A percentile compares a stretch with the other conserved stretches of the same genome.
These are phyloP conservation scores for Craseonycteris thonglongyai DNA, from an alignment of 2,113 vertebrate genomes.

Conservation along the genomic window DNA sequence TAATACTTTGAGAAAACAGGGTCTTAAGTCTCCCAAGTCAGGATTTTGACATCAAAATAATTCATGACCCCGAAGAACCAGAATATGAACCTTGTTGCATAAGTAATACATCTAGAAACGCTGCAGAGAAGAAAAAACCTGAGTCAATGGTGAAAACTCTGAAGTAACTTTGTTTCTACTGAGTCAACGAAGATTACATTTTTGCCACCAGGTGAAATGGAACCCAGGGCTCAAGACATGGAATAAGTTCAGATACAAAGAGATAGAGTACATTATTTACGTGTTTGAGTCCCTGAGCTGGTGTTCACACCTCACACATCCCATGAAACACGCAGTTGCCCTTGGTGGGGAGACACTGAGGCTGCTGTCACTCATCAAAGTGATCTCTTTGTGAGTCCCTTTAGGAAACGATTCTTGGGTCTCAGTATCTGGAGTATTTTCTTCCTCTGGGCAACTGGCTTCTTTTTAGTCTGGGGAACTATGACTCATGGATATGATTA, in stretches of 20 bases:
- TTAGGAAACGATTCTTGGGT: background rate
- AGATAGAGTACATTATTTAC: background rate
- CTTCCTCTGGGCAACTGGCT: background rate
- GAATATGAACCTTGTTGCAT: background rate
- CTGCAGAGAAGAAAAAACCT: background rate
- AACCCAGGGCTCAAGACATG: background rate
- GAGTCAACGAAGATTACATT: background rate
- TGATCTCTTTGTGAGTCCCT: background rate
- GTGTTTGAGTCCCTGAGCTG: background rate
- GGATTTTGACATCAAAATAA: background rate
- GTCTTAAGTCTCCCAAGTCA: background rate
- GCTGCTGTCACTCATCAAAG: background rate
- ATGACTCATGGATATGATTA: background rate
- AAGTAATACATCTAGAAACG: background rate
- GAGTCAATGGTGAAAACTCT: background rate
- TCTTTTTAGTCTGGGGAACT: background rate
- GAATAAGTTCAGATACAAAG: background rate
- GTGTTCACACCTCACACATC: background rate
- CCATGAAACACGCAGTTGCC: background rate
- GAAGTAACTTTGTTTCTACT: background rate
- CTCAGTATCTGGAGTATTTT: background rate
- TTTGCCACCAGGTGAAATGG: background rate
- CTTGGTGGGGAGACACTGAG: too few relatives aligned
- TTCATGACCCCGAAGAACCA: background rate
- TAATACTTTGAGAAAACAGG: background rate